Percentiles rank a stretch among this genome's conserved stretches.
These are phyloP conservation scores for Folsomia candida DNA, from an alignment of 2,888 invertebrate species.

Conservation along the genomic window DNA sequence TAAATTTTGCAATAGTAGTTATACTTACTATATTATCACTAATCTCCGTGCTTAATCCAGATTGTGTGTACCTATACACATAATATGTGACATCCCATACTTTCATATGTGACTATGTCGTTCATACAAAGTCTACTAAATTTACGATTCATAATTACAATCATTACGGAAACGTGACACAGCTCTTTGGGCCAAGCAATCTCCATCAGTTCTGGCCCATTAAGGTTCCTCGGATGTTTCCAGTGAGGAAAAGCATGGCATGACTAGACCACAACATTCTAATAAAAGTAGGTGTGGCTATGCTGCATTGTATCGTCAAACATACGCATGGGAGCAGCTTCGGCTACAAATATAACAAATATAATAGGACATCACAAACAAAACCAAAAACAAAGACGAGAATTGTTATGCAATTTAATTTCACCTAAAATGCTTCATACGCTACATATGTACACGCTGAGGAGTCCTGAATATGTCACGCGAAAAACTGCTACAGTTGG, in stretches of 20 bases:
- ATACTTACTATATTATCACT: neutral
- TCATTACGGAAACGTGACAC: constrained; percentile 17
- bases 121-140: neutral
- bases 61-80: neutral
- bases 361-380: too few species aligned
- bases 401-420: too few species aligned
- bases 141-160: constrained; percentile 14
- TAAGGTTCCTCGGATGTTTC: neutral
- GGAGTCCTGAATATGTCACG: too few species aligned
- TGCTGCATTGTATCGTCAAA: neutral
- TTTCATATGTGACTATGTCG: neutral
- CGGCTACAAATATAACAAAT: neutral
- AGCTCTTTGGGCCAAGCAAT: neutral
- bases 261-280: constrained; percentile 2
- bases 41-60: neutral
- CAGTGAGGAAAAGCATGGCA: neutral
- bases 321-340: neutral
- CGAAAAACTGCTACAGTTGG: too few species aligned
- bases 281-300: constrained; percentile 17
- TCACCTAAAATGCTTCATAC: too few species aligned
- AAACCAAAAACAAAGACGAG: too few species aligned
- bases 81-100: neutral
- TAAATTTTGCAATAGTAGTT: neutral
- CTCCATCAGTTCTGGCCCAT: neutral
- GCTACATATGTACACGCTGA: too few species aligned